Conservation (phyloP, 2,888 invertebrate species). For the Drosophila fulvimacula region DNA sequence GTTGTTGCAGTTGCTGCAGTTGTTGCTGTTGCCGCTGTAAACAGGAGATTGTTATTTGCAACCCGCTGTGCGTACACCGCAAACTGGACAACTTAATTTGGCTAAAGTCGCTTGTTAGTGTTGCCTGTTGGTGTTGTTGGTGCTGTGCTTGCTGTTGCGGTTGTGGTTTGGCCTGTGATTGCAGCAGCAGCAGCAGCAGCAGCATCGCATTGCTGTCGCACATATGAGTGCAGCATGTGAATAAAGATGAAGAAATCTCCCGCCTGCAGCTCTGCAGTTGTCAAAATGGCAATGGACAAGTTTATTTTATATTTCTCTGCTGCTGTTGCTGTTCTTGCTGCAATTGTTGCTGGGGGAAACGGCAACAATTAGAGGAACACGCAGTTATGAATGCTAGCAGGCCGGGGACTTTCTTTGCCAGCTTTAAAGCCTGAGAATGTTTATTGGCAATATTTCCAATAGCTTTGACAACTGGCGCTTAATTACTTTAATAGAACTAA, state of each 20-base stretch:
- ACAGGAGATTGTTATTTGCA: constrained; percentile 79
- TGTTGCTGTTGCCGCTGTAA: constrained; percentile 68
- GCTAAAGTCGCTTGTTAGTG: constrained; percentile 77
- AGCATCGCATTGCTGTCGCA: constrained; percentile 36
- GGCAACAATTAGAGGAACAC: constrained; percentile 68
- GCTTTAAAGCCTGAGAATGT: constrained; percentile 30
- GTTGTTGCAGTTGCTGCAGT: constrained; percentile 49
- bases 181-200: constrained; percentile 22
- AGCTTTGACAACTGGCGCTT: constrained; percentile 4
- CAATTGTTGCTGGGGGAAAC: constrained; percentile 33
- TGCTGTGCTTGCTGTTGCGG: constrained; percentile 45
- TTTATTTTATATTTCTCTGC: constrained; percentile 32
- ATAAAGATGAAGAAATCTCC: constrained; percentile 53
- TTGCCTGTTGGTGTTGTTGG: constrained; percentile 48
- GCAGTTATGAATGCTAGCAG: constrained; percentile 42
- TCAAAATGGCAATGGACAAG: constrained; percentile 60
- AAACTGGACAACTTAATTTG: constrained; percentile 81
- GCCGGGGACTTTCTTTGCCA: constrained; percentile 11
- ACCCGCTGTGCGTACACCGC: constrained; percentile 80
- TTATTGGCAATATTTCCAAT: constrained; percentile 16
- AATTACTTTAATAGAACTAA: constrained; percentile 10
- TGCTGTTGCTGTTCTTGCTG: constrained; percentile 25
- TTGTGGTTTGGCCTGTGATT: constrained; percentile 45
- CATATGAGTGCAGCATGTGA: constrained; percentile 52
- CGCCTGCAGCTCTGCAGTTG: constrained; percentile 39